Evolutionary conservation across 2,797 vertebrate species (phyloP).

Genomic region (Centroberyx gerrardi): DNA sequence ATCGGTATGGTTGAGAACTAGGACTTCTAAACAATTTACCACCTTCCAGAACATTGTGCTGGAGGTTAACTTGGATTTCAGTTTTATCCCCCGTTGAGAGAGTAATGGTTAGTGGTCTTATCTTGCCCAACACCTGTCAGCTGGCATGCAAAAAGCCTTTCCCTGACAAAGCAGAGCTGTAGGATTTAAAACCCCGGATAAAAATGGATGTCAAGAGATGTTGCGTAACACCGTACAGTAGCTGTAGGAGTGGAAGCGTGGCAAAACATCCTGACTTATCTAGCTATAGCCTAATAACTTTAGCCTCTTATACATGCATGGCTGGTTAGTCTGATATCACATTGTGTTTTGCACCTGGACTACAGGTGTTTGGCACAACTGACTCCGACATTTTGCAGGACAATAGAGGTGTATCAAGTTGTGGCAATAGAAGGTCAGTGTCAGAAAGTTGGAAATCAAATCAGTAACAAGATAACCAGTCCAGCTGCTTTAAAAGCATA

Average conservation of each 20-base stretch:
- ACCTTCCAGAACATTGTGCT: slow-evolving; percentile 1
- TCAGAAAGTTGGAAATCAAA: not conserved
- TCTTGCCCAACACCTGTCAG: slow-evolving; percentile 1
- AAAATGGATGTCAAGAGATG: slow-evolving; percentile 1
- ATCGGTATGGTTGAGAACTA: slow-evolving; percentile 15
- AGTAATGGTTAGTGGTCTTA: slow-evolving; percentile 2
- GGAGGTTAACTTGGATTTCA: slow-evolving; percentile 9
- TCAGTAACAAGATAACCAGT: not conserved
- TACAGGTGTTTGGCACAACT: not conserved
- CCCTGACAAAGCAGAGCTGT: not conserved
- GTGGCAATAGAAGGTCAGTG: not conserved
- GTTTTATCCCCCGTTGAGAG: not conserved
- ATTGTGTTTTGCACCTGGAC: not conserved
- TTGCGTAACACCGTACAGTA: not conserved
- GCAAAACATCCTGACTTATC: not conserved
- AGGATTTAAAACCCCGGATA: slow-evolving; percentile 4
- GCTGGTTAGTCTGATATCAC: not conserved
- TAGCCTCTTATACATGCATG: not conserved
- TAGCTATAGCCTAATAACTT: too few relatives aligned
- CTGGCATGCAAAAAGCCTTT: not conserved
- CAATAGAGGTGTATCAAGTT: not conserved
- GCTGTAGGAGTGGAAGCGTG: slow-evolving; percentile 2
- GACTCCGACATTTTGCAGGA: not conserved
- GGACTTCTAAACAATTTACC: not conserved
- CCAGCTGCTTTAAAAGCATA: not conserved